Percentiles rank a stretch among this genome's conserved stretches.
phyloP scores from a whole-genome alignment of 2,888 invertebrate genomes.

The Nomada fabriciana region DNA sequence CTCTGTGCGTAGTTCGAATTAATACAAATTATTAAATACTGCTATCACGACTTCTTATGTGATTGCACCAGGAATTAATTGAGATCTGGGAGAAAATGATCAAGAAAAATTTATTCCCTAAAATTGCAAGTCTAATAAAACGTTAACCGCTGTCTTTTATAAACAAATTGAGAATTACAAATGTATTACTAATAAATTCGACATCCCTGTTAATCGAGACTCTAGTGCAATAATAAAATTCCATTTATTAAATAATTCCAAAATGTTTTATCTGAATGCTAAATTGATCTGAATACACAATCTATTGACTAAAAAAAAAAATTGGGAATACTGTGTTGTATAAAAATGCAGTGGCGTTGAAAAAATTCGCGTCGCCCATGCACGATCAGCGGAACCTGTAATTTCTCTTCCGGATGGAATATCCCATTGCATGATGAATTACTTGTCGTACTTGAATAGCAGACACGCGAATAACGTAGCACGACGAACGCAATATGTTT shows the following conservation, averaged over 20 bases:
- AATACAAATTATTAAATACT: too few species aligned
- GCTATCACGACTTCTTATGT: too few species aligned
- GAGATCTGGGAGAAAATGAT: too few species aligned
- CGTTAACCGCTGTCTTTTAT: too few species aligned
- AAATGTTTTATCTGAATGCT: background rate
- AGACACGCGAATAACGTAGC: slow-evolving; percentile 41
- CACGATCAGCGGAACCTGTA: slow-evolving; percentile 20
- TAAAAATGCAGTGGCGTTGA: background rate
- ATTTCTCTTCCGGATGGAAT: slow-evolving; percentile 35
- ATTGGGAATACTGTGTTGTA: background rate
- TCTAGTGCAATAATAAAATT: background rate
- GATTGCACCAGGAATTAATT: too few species aligned
- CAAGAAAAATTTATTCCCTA: too few species aligned
- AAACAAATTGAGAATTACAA: too few species aligned
- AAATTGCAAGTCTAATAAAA: too few species aligned
- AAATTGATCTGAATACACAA: slow-evolving; percentile 31
- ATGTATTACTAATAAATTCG: too few species aligned
- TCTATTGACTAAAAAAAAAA: slow-evolving; percentile 4
- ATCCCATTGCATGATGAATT: slow-evolving; percentile 46
- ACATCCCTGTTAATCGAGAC: too few species aligned
- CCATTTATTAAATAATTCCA: slow-evolving; percentile 31
- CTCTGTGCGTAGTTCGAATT: too few species aligned
- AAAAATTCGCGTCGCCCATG: background rate
- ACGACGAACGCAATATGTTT: slow-evolving; percentile 32
- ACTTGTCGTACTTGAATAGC: slow-evolving; percentile 16